Evolutionary conservation across 2,888 invertebrate genomes (phyloP).

Genomic region (Scaptomyza parva): DNA sequence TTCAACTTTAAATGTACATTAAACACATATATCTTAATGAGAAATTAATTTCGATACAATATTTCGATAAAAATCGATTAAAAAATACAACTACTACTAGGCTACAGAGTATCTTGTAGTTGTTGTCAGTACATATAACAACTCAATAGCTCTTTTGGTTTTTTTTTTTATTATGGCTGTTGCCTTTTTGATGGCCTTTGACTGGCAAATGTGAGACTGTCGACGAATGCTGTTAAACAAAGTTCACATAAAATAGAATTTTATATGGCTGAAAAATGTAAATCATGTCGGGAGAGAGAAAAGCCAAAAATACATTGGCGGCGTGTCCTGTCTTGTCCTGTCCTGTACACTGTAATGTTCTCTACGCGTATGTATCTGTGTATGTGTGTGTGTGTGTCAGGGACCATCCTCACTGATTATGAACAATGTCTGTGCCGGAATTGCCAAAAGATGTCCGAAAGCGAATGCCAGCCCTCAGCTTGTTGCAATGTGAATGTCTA

Average conservation of each 20-base stretch:
- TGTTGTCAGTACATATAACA: too few relatives aligned
- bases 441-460: slow-evolving; percentile 51
- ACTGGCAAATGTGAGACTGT: slow-evolving; percentile 31
- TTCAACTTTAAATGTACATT: too few relatives aligned
- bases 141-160: neutral
- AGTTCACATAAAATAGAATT: slow-evolving; percentile 77
- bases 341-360: slow-evolving; percentile 9
- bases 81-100: too few relatives aligned
- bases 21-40: too few relatives aligned
- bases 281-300: slow-evolving; percentile 65
- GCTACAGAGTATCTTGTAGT: neutral
- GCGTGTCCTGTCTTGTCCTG: slow-evolving; percentile 29
- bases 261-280: slow-evolving; percentile 77
- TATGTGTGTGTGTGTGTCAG: neutral
- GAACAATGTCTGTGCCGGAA: slow-evolving; percentile 57
- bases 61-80: too few relatives aligned
- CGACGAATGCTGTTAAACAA: slow-evolving; percentile 60
- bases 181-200: slow-evolving; percentile 36
- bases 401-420: slow-evolving; percentile 68
- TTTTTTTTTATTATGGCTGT: slow-evolving; percentile 48
- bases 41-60: too few relatives aligned
- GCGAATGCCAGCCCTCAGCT: slow-evolving; percentile 25
- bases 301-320: slow-evolving; percentile 23
- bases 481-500: slow-evolving; percentile 38
- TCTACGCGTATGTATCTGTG: neutral